These are phyloP conservation scores for Sesia apiformis DNA, from an alignment of 2,888 invertebrate species.

Conservation along the genomic window DNA sequence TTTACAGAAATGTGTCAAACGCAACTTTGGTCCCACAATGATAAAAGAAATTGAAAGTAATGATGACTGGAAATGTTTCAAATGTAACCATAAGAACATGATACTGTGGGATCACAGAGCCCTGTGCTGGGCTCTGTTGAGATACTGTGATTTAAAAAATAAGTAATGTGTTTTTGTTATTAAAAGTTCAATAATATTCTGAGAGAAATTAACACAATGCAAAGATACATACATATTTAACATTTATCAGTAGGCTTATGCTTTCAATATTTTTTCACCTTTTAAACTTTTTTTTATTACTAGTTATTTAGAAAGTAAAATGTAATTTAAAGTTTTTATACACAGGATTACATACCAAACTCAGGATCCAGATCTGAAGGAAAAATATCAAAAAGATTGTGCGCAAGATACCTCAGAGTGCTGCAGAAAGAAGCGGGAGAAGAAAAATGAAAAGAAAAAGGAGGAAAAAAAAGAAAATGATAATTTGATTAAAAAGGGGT, in stretches of 20 bases:
- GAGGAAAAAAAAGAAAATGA: constrained; percentile 24
- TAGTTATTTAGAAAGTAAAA: too few species aligned
- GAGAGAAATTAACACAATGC: too few species aligned
- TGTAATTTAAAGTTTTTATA: constrained; percentile 1
- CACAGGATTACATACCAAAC: constrained; percentile 56
- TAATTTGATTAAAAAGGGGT: constrained; percentile 14
- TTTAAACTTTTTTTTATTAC: too few species aligned
- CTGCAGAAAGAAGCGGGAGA: constrained; percentile 45
- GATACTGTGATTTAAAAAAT: constrained; percentile 78
- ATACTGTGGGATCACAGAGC: constrained; percentile 79
- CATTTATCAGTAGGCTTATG: too few species aligned
- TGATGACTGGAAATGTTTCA: constrained; percentile 88
- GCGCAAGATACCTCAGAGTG: constrained; percentile 48
- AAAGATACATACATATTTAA: too few species aligned
- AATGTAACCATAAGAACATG: constrained; percentile 73
- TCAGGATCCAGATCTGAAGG: constrained; percentile 48
- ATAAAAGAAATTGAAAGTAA: constrained; percentile 82
- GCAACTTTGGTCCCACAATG: constrained; percentile 79
- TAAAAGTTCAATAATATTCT: background rate
- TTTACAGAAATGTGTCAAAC: constrained; percentile 81
- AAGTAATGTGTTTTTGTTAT: constrained; percentile 41
- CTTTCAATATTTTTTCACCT: too few species aligned
- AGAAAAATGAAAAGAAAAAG: constrained; percentile 27
- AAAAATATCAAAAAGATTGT: constrained; percentile 44
- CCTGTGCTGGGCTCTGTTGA: constrained; percentile 81